phyloP scores from a whole-genome alignment of 2,888 invertebrate species.

The Scelioninae gen. 2 region DNA sequence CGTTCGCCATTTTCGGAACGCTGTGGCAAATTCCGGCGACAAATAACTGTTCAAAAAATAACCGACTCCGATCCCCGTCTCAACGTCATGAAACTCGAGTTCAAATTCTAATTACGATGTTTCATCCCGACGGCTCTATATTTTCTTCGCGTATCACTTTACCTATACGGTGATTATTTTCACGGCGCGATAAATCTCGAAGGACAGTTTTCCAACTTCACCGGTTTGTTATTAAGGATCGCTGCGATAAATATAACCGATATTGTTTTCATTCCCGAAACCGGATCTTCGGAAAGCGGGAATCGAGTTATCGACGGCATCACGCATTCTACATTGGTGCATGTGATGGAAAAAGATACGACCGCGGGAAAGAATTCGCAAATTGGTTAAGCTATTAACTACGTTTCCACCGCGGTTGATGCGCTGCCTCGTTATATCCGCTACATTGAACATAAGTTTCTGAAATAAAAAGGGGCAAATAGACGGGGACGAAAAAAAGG shows the following conservation, averaged over 20 bases:
- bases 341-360: conserved; percentile 3
- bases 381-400: conserved; percentile 13
- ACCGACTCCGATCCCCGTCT: background rate
- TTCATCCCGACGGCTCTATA: background rate
- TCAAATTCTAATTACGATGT: conserved; percentile 13
- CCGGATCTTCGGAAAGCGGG: conserved; percentile 8
- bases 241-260: conserved; percentile 32
- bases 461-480: conserved; percentile 8
- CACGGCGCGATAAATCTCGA: conserved; percentile 19
- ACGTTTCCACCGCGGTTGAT: conserved; percentile 17
- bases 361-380: background rate
- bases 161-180: conserved; percentile 21
- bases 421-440: conserved; percentile 1
- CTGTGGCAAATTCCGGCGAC: conserved; percentile 14
- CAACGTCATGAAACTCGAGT: background rate
- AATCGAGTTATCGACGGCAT: conserved; percentile 7
- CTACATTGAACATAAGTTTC: conserved; percentile 6
- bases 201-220: conserved; percentile 34
- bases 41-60: conserved; percentile 16
- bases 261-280: conserved; percentile 29
- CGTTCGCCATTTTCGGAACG: conserved; percentile 32
- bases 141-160: conserved; percentile 1
- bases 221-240: conserved; percentile 19
- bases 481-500: background rate
- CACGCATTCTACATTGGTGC: background rate